phyloP scores from a whole-genome alignment of 2,113 vertebrate genomes.

The Australoheros scitulus region DNA sequence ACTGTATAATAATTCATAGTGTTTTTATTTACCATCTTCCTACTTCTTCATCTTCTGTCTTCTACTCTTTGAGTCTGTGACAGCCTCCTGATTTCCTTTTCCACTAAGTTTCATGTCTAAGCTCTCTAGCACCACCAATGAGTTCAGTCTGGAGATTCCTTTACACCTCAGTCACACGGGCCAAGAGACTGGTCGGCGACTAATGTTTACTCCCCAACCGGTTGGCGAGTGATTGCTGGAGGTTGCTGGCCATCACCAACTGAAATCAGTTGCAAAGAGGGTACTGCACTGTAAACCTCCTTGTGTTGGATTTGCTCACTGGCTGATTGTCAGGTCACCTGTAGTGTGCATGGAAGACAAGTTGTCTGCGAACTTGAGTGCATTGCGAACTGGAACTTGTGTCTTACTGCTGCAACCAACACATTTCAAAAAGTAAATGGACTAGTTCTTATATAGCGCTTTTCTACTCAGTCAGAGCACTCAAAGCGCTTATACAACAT shows the following conservation, averaged over 20 bases:
- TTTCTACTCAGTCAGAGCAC: too few species aligned
- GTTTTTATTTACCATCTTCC: not conserved
- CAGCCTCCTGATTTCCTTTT: not conserved
- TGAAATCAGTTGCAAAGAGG: not conserved
- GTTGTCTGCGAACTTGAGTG: not conserved
- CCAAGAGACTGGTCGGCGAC: fast-evolving
- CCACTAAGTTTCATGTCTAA: not conserved
- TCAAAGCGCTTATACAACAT: too few species aligned
- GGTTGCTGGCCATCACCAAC: not conserved
- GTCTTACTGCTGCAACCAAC: not conserved
- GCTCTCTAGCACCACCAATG: not conserved
- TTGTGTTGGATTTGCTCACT: not conserved
- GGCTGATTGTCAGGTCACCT: not conserved
- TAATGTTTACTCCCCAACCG: not conserved
- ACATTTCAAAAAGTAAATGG: not conserved
- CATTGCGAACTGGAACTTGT: not conserved
- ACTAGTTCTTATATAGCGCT: too few species aligned
- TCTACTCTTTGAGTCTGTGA: not conserved
- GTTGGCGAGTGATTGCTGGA: not conserved
- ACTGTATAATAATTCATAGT: not conserved
- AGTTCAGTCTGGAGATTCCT: not conserved
- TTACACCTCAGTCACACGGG: not conserved
- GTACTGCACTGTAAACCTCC: not conserved
- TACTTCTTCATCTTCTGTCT: not conserved
- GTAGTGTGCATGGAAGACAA: not conserved